Evolutionary conservation across 2,888 invertebrate species (phyloP).

Genomic region (Drosophila rellima): DNA sequence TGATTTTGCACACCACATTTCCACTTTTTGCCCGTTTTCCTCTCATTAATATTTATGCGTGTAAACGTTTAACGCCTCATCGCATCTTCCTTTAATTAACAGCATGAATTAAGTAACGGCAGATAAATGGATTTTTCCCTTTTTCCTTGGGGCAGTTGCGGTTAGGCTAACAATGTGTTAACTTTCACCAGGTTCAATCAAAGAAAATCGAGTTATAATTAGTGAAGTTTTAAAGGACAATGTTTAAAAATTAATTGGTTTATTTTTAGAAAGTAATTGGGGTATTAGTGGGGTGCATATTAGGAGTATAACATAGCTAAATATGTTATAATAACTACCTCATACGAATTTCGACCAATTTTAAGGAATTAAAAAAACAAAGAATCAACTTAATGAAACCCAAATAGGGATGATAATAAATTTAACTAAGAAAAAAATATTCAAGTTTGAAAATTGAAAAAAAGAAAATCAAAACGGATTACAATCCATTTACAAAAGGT

Average conservation of each 20-base stretch:
- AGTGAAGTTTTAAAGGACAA: neutral
- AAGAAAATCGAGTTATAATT: conserved; percentile 22
- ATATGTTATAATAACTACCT: too few relatives aligned
- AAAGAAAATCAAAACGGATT: too few relatives aligned
- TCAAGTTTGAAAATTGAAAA: too few relatives aligned
- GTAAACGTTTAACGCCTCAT: conserved; percentile 62
- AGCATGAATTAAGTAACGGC: conserved; percentile 1
- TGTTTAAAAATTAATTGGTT: neutral
- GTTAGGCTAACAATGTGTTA: conserved; percentile 22
- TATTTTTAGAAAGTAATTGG: too few relatives aligned
- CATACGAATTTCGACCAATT: too few relatives aligned
- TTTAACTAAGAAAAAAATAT: too few relatives aligned
- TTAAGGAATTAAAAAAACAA: too few relatives aligned
- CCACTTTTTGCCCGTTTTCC: conserved; percentile 1
- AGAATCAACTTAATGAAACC: too few relatives aligned
- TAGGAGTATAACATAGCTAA: too few relatives aligned
- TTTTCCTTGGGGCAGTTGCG: conserved; percentile 5
- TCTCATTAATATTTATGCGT: conserved; percentile 67
- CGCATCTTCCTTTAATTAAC: conserved; percentile 37
- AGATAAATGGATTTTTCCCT: conserved; percentile 9
- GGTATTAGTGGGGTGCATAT: too few relatives aligned
- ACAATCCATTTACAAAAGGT: too few relatives aligned
- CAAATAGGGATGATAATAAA: too few relatives aligned
- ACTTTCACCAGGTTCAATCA: conserved; percentile 20
- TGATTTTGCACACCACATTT: conserved; percentile 49